Conservation (phyloP, 2,888 invertebrate genomes). For the Sycophila texana region DNA sequence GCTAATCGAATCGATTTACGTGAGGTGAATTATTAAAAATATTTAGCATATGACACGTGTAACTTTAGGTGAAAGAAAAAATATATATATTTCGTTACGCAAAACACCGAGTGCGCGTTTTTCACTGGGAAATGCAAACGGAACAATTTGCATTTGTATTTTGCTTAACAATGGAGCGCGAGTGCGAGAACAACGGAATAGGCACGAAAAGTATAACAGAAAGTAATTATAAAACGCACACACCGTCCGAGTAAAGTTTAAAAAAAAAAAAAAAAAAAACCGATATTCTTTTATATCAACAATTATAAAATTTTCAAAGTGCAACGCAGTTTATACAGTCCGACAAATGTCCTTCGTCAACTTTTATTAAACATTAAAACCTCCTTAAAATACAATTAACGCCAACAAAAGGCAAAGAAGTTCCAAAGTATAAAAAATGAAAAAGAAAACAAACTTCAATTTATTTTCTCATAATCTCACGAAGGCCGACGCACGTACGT, state of each 20-base stretch:
- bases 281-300: too few relatives aligned
- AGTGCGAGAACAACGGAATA: neutral
- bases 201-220: conserved; percentile 28
- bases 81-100: conserved; percentile 15
- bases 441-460: too few relatives aligned
- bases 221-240: conserved; percentile 12
- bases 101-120: conserved; percentile 27
- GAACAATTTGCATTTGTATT: conserved; percentile 32
- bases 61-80: conserved; percentile 11
- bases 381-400: too few relatives aligned
- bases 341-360: too few relatives aligned
- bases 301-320: neutral
- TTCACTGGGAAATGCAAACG: conserved; percentile 23
- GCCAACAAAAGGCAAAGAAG: too few relatives aligned
- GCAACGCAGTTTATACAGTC: too few relatives aligned
- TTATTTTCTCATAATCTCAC: too few relatives aligned
- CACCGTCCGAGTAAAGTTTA: too few relatives aligned
- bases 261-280: too few relatives aligned
- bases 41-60: neutral
- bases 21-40: neutral
- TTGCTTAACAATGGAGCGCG: conserved; percentile 9
- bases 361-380: too few relatives aligned
- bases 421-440: too few relatives aligned
- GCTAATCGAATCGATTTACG: conserved; percentile 14
- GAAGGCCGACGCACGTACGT: too few relatives aligned